These are phyloP conservation scores for Sthenelais limicola DNA, from an alignment of 2,888 invertebrate species.

Conservation along the genomic window DNA sequence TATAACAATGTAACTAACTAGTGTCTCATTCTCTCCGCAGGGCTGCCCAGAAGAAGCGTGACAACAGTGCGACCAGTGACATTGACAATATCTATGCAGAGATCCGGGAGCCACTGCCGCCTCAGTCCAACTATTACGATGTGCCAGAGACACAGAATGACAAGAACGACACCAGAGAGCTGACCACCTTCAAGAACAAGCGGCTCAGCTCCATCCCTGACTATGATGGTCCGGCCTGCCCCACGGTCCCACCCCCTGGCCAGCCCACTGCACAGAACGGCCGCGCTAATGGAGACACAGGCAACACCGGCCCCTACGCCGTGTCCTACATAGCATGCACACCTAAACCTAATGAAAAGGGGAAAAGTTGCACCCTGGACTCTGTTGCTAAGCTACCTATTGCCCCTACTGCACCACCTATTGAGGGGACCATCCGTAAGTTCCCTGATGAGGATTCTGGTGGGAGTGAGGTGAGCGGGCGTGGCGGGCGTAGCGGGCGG, in stretches of 20 bases:
- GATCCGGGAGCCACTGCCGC: conserved; percentile 17
- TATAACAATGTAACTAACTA: too few relatives aligned
- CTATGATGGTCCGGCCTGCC: too few relatives aligned
- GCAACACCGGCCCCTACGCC: conserved; percentile 1
- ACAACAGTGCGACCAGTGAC: too few relatives aligned
- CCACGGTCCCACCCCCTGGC: conserved; percentile 19
- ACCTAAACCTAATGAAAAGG: conserved; percentile 10
- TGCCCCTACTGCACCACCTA: background rate
- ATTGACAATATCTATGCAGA: conserved; percentile 27
- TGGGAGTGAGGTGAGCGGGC: background rate
- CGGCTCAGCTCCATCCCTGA: conserved; percentile 9
- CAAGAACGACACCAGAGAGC: conserved; percentile 27
- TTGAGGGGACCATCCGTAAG: background rate
- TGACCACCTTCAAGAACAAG: conserved; percentile 25
- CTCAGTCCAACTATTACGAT: background rate
- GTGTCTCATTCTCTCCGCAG: background rate
- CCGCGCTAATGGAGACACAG: background rate
- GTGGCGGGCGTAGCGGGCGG: background rate
- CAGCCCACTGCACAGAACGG: conserved; percentile 7
- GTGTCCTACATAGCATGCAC: conserved; percentile 32
- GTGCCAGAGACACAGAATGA: background rate
- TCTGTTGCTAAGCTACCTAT: conserved; percentile 8
- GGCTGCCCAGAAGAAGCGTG: background rate
- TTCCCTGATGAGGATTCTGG: background rate
- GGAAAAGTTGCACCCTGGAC: conserved; percentile 18